Evolutionary conservation across 2,797 vertebrate genomes (phyloP).

Genomic region (Mus caroli): DNA sequence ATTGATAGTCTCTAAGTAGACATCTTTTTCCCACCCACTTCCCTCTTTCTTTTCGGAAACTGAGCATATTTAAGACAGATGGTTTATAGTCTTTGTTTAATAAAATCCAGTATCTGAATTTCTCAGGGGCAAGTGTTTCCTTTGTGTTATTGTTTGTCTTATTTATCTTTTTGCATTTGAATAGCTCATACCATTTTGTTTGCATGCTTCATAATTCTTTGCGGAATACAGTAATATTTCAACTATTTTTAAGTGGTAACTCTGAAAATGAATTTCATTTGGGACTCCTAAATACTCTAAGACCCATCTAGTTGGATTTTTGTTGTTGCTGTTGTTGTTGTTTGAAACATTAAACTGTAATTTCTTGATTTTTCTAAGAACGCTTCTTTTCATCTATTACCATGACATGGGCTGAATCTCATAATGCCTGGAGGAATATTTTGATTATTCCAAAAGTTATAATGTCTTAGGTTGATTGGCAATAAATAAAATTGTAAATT

Average conservation of each 20-base stretch:
- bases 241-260: neutral
- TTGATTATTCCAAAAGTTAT: neutral
- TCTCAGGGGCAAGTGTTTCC: neutral
- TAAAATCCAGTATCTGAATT: neutral
- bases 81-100: neutral
- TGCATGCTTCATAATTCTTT: neutral
- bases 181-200: neutral
- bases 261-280: slow-evolving; percentile 32
- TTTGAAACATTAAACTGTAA: neutral
- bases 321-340: neutral
- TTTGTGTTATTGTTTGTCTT: neutral
- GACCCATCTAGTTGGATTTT: neutral
- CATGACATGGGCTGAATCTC: neutral
- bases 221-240: neutral
- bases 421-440: neutral
- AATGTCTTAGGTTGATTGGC: slow-evolving; percentile 2
- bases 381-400: neutral
- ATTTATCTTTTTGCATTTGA: neutral
- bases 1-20: neutral
- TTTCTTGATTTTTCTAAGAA: neutral
- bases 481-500: neutral
- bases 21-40: neutral
- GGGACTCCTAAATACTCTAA: slow-evolving; percentile 8
- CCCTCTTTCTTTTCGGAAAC: neutral
- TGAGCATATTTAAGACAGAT: neutral